Evolutionary conservation across 2,113 vertebrate species (phyloP).

Genomic region (Globicephala melas): DNA sequence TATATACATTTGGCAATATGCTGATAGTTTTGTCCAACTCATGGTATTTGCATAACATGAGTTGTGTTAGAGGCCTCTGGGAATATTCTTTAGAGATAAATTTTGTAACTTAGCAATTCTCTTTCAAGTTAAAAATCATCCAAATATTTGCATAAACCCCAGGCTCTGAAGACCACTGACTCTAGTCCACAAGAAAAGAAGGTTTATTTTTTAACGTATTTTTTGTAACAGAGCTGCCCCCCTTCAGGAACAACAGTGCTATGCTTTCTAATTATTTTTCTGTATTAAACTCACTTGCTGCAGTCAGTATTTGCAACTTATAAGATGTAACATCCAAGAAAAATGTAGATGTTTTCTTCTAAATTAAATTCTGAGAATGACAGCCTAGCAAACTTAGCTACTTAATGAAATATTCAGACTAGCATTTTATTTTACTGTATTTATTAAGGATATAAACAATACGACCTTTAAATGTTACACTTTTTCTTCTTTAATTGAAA

Average conservation of each 20-base stretch:
- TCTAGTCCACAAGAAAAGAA: not conserved
- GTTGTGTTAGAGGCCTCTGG: not conserved
- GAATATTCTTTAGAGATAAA: not conserved
- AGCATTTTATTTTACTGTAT: constrained; percentile 25
- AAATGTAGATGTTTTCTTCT: not conserved
- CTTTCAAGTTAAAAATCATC: not conserved
- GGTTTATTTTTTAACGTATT: not conserved
- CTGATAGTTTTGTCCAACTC: not conserved
- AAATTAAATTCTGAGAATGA: not conserved
- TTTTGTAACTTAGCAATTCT: not conserved
- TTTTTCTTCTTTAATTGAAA: constrained; percentile 40
- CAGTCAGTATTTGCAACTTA: not conserved
- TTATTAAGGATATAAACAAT: not conserved
- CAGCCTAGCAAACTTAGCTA: not conserved
- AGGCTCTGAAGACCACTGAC: not conserved
- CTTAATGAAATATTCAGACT: constrained; percentile 11
- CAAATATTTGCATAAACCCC: not conserved
- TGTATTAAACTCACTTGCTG: not conserved
- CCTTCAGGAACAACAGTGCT: not conserved
- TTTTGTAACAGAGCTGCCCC: not conserved
- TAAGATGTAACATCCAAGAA: not conserved
- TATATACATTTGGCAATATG: not conserved
- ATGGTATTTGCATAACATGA: not conserved
- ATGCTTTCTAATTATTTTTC: not conserved
- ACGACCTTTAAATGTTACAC: constrained; percentile 20